These are phyloP conservation scores for Dendropsophus ebraccatus DNA, from an alignment of 2,113 vertebrate species.

Conservation along the genomic window DNA sequence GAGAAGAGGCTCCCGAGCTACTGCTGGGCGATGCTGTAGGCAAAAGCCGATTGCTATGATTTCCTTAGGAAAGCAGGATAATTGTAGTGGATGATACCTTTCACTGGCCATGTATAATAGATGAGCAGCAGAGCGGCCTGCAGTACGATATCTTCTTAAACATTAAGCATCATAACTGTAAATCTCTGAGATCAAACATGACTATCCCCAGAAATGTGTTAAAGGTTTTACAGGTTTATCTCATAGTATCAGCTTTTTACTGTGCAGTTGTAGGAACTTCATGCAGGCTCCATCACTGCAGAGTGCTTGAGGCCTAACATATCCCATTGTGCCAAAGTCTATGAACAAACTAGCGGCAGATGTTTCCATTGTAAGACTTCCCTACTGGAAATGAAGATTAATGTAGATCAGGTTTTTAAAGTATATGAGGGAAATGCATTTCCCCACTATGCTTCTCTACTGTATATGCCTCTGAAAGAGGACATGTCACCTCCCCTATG, in stretches of 20 bases:
- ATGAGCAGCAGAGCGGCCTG: not conserved
- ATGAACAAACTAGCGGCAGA: not conserved
- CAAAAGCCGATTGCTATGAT: not conserved
- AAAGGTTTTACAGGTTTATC: no score
- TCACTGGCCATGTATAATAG: slow-evolving; percentile 22
- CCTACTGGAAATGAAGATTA: not conserved
- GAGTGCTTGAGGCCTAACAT: no score
- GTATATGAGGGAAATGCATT: not conserved
- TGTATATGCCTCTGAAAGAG: no score
- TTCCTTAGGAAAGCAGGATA: not conserved
- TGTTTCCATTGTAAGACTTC: not conserved
- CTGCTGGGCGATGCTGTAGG: not conserved
- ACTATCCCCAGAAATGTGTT: not conserved
- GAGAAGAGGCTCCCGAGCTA: not conserved
- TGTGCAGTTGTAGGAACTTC: no score
- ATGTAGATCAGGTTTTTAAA: not conserved
- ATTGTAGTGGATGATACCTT: slow-evolving; percentile 26
- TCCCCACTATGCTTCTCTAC: no score
- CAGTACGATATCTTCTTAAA: not conserved
- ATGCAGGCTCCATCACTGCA: no score
- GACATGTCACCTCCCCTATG: no score
- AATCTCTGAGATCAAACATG: not conserved
- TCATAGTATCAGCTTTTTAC: no score
- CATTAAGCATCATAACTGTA: not conserved
- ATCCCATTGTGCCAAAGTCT: not conserved